phyloP scores from a whole-genome alignment of 2,888 invertebrate species.

The Ochropacha duplaris region DNA sequence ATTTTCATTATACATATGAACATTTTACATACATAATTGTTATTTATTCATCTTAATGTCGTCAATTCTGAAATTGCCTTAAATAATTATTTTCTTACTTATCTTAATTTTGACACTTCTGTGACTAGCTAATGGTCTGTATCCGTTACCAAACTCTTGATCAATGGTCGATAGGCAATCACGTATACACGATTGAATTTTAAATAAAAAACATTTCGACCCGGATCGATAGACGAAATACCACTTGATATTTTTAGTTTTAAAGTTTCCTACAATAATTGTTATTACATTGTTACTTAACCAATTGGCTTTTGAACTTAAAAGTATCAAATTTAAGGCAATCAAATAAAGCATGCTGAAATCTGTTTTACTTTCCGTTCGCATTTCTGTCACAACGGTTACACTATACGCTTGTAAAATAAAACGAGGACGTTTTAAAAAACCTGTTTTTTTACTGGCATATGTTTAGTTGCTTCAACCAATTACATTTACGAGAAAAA shows the following conservation, averaged over 20 bases:
- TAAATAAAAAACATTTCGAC: constrained; percentile 48
- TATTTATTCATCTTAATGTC: too few relatives aligned
- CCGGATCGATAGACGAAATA: constrained; percentile 46
- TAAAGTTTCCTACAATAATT: neutral
- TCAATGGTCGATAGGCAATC: constrained; percentile 61
- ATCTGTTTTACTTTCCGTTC: constrained; percentile 25
- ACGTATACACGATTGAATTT: constrained; percentile 56
- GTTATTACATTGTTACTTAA: neutral
- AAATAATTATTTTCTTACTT: neutral
- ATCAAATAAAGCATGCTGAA: constrained; percentile 7
- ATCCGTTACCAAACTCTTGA: constrained; percentile 49
- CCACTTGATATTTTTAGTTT: constrained; percentile 19
- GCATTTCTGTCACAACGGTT: constrained; percentile 46
- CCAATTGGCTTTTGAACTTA: constrained; percentile 9
- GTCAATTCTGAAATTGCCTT: too few relatives aligned
- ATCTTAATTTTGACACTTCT: constrained; percentile 22
- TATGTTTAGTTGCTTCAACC: constrained; percentile 52
- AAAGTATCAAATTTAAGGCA: constrained; percentile 8
- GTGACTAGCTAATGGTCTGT: constrained; percentile 23
- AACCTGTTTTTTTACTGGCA: constrained; percentile 54
- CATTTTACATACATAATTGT: too few relatives aligned
- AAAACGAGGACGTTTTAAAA: constrained; percentile 54
- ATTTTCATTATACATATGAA: too few relatives aligned
- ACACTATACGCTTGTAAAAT: constrained; percentile 47
- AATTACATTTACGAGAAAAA: constrained; percentile 34